phyloP scores from a whole-genome alignment of 2,797 vertebrate species.

The Cossypha polioptera region DNA sequence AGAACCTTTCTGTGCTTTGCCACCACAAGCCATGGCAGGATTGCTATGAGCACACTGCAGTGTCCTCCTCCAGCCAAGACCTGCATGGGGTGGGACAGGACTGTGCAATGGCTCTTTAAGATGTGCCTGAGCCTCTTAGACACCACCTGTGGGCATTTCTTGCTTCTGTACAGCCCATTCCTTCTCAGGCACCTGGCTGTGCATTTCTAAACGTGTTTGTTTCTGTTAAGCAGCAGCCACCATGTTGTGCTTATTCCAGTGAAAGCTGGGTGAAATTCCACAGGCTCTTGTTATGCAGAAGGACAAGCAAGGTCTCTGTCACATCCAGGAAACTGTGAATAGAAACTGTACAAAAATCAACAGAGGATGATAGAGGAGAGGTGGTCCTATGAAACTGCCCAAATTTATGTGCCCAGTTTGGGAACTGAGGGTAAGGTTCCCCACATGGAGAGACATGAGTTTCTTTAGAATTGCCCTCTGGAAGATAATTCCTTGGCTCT shows the following conservation, averaged over 20 bases:
- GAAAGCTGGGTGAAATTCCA: neutral
- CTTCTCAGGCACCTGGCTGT: neutral
- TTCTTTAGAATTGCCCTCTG: neutral
- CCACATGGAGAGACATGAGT: neutral
- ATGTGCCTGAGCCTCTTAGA: neutral
- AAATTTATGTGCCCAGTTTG: neutral
- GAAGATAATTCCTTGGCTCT: neutral
- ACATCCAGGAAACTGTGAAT: neutral
- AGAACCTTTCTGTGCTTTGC: neutral
- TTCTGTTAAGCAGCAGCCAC: neutral
- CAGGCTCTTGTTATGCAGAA: neutral
- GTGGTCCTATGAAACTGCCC: neutral
- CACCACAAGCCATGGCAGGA: fast-evolving
- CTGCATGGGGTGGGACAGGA: neutral
- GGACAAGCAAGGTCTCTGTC: neutral
- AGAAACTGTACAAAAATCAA: neutral
- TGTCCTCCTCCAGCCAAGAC: neutral
- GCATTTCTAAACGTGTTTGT: neutral
- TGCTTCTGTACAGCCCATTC: neutral
- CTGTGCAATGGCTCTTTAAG: neutral
- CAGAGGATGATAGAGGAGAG: neutral
- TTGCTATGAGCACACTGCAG: neutral
- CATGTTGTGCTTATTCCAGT: neutral
- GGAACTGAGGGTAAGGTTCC: neutral
- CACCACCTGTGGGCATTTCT: neutral